Evolutionary conservation across 1,140 invertebrate genomes (phyloP).

Genomic region (Brachionus koreanus): DNA sequence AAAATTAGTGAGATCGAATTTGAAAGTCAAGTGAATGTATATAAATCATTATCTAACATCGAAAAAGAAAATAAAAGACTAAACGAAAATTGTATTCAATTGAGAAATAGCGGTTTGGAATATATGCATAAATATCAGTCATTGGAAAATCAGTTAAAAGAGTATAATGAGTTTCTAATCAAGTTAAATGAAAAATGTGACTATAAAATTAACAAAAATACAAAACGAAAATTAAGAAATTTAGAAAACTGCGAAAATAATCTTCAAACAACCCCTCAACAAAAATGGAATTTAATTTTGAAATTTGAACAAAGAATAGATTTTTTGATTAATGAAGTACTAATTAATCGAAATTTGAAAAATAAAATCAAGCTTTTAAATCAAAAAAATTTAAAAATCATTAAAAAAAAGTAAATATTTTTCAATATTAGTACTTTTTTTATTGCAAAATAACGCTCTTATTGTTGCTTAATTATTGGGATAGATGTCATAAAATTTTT

Average conservation of each 20-base stretch:
- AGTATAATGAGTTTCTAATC: not conserved
- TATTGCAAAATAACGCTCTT: no score
- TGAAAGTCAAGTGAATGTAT: not conserved
- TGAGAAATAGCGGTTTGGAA: not conserved
- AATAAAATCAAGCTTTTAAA: no score
- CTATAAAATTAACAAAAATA: not conserved
- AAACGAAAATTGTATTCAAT: slow-evolving; percentile 5
- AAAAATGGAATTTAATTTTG: no score
- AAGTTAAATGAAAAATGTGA: not conserved
- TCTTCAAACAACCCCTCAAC: no score
- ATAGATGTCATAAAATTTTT: no score
- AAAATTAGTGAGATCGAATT: not conserved
- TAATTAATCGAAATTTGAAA: no score
- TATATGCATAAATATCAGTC: not conserved
- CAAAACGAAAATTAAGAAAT: not conserved
- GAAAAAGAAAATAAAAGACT: slow-evolving; percentile 26
- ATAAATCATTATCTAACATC: not conserved
- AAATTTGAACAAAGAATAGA: no score
- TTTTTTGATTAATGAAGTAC: no score
- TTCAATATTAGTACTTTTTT: no score
- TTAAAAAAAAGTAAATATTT: no score
- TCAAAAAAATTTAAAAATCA: no score
- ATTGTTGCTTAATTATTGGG: no score
- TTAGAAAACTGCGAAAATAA: not conserved
- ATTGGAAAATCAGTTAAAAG: not conserved